Evolutionary conservation across 1,140 invertebrate genomes (phyloP).

Genomic region (Holotrichia oblita): DNA sequence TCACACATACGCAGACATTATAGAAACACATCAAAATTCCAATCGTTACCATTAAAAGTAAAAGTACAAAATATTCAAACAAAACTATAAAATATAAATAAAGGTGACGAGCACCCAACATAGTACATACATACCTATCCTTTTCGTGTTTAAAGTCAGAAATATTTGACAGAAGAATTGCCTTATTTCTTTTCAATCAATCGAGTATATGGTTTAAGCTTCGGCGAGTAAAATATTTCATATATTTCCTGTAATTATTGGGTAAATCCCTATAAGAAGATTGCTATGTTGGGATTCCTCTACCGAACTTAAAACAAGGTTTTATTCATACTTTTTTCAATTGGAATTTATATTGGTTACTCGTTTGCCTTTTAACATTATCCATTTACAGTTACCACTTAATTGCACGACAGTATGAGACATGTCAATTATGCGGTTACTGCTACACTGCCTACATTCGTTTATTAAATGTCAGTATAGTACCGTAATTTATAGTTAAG

Average conservation of each 20-base stretch:
- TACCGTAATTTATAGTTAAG: not conserved
- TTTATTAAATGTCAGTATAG: not conserved
- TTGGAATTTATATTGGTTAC: not conserved
- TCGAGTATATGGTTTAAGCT: too few species aligned
- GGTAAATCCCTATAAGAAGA: not conserved
- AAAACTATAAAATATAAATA: conserved; percentile 2
- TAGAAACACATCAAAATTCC: conserved; percentile 17
- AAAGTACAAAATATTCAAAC: not conserved
- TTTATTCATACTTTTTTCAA: not conserved
- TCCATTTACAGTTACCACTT: not conserved
- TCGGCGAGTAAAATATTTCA: not conserved
- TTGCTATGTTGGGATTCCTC: too few species aligned
- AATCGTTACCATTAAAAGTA: not conserved
- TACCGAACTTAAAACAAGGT: not conserved
- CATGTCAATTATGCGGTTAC: not conserved
- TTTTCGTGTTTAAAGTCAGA: not conserved
- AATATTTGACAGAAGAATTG: not conserved
- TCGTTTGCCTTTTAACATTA: not conserved
- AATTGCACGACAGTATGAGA: not conserved
- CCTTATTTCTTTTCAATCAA: too few species aligned
- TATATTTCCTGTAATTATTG: not conserved
- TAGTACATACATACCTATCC: not conserved
- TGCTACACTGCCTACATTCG: not conserved
- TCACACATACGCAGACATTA: not conserved
- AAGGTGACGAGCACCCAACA: not conserved